Evolutionary conservation across 2,113 vertebrate genomes (phyloP).

Genomic region (Neolamprologus variostigma): DNA sequence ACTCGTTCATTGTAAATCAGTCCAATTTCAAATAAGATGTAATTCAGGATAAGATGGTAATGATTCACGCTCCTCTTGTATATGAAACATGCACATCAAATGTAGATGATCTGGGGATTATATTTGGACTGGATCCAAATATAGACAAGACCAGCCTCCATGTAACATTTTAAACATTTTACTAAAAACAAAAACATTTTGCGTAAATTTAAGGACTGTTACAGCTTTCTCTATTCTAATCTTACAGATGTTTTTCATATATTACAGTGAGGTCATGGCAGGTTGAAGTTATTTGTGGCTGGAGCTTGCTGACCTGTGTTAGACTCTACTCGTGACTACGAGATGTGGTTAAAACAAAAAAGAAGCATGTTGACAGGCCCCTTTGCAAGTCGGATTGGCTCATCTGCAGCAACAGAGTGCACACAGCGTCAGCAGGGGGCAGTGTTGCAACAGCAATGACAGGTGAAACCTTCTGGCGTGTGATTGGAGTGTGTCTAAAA

Average conservation of each 20-base stretch:
- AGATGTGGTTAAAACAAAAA: neutral
- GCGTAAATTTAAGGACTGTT: neutral
- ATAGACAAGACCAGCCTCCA: too few species aligned
- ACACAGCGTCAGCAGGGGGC: neutral
- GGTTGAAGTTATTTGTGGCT: neutral
- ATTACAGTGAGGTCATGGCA: neutral
- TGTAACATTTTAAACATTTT: neutral
- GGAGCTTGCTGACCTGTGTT: neutral
- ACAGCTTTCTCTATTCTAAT: neutral
- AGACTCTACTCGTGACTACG: neutral
- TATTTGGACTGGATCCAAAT: neutral
- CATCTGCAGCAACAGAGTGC: neutral
- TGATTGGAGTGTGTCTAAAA: neutral
- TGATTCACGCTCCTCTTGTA: neutral
- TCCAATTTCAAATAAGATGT: neutral
- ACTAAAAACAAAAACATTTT: neutral
- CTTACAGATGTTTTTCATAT: neutral
- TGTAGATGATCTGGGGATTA: neutral
- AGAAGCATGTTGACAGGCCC: neutral
- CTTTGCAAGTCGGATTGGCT: neutral
- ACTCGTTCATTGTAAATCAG: neutral
- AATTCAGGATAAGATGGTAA: neutral
- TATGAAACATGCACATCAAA: neutral
- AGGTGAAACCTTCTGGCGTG: neutral
- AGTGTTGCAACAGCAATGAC: neutral